Evolutionary conservation across 2,888 invertebrate genomes (phyloP).

Genomic region (Hyppa rectilinea): DNA sequence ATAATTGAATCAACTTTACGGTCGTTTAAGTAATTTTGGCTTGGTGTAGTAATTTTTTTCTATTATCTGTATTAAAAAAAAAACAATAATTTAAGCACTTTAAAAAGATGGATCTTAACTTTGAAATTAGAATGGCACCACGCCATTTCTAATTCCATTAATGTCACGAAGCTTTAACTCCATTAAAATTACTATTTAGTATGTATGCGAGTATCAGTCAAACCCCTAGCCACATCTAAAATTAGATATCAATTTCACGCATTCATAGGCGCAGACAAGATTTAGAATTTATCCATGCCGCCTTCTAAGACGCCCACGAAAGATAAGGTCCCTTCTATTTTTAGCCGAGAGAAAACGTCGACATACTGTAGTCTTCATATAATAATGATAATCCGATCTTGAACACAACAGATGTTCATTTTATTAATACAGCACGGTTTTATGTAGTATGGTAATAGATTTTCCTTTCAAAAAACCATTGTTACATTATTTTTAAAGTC

Average conservation of each 20-base stretch:
- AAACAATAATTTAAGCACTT: too few species aligned
- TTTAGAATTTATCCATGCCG: constrained; percentile 10
- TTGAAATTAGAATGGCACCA: not conserved
- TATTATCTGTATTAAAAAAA: too few species aligned
- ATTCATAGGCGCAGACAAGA: constrained; percentile 15
- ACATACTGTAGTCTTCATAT: not conserved
- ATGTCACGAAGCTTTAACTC: not conserved
- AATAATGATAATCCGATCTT: constrained; percentile 19
- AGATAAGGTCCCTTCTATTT: constrained; percentile 36
- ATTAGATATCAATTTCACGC: constrained; percentile 42
- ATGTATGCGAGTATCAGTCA: not conserved
- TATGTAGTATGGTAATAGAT: not conserved
- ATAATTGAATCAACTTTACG: not conserved
- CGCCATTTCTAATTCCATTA: not conserved
- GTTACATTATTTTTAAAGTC: not conserved
- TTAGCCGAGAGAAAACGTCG: constrained; percentile 24
- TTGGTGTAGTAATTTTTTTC: too few species aligned
- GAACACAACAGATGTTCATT: not conserved
- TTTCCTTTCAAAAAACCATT: not conserved
- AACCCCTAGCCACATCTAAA: constrained; percentile 12
- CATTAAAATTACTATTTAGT: not conserved
- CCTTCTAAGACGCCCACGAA: constrained; percentile 20
- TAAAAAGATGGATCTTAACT: too few species aligned
- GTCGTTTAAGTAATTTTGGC: not conserved
- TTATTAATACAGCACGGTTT: not conserved